These are phyloP conservation scores for Trypoxylon attenuatum DNA, from an alignment of 2,888 invertebrate species.

Conservation along the genomic window DNA sequence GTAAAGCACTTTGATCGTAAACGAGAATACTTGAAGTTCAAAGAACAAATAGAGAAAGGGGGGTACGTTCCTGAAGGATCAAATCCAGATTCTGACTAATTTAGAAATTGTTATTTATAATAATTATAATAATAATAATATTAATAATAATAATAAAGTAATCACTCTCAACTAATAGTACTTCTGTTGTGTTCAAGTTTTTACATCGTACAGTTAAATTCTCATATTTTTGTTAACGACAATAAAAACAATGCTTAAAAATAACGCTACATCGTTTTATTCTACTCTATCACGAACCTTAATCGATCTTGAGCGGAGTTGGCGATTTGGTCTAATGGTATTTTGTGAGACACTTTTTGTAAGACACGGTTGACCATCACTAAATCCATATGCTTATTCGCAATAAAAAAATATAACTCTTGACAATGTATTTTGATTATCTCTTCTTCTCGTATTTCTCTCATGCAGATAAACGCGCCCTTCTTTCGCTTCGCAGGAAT, in stretches of 20 bases:
- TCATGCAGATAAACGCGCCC: too few species aligned
- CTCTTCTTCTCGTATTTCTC: conserved; percentile 3
- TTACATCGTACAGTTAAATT: conserved; percentile 22
- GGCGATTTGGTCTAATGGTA: conserved; percentile 11
- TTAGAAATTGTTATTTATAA: conserved; percentile 35
- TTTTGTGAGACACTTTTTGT: conserved; percentile 3
- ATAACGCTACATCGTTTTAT: conserved; percentile 46
- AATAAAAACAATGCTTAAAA: conserved; percentile 50
- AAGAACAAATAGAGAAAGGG: conserved; percentile 89
- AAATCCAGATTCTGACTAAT: conserved; percentile 47
- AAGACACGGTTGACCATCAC: conserved; percentile 23
- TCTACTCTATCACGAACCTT: conserved; percentile 35
- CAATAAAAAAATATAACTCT: conserved; percentile 22
- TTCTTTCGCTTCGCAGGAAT: conserved; percentile 26
- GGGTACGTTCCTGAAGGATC: conserved; percentile 86
- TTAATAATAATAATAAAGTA: too few species aligned
- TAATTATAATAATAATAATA: too few species aligned
- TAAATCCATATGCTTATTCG: conserved; percentile 35
- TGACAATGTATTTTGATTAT: conserved; percentile 4
- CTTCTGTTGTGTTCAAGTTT: conserved; percentile 30
- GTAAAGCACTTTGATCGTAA: conserved; percentile 95
- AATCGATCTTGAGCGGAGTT: conserved; percentile 30
- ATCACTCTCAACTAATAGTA: conserved; percentile 35
- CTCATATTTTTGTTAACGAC: conserved; percentile 39
- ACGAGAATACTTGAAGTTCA: conserved; percentile 90